Percentiles rank a stretch among this genome's conserved stretches.
phyloP scores from a whole-genome alignment of 2,797 vertebrate genomes.

The Esox lucius region DNA sequence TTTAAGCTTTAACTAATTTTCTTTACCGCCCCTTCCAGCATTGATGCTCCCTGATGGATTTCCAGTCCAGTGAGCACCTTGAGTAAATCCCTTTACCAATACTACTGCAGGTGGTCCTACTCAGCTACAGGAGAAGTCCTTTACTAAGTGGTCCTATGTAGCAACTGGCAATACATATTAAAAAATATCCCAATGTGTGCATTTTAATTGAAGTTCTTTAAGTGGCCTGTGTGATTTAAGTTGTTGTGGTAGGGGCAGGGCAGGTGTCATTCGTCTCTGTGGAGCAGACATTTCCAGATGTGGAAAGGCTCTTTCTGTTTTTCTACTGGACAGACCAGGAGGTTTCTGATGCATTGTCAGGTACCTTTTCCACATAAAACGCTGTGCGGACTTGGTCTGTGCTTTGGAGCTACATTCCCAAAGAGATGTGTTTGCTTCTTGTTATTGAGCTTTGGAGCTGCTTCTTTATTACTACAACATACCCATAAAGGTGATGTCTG shows the following conservation, averaged over 20 bases:
- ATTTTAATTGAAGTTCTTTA: conserved; percentile 33
- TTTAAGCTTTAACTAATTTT: conserved; percentile 42
- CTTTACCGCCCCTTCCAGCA: not conserved
- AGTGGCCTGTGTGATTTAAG: conserved; percentile 33
- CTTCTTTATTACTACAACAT: no score
- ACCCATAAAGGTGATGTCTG: no score
- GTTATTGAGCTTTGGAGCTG: no score
- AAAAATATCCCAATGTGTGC: not conserved
- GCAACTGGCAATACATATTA: no score
- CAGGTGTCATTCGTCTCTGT: not conserved
- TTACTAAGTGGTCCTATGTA: no score
- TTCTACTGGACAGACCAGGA: not conserved
- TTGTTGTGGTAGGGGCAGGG: not conserved
- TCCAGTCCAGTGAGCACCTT: not conserved
- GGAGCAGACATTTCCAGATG: not conserved
- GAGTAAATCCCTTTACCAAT: not conserved
- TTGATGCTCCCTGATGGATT: not conserved
- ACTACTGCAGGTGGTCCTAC: not conserved
- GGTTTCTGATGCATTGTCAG: not conserved
- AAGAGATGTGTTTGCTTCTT: not conserved
- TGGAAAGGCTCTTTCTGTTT: not conserved
- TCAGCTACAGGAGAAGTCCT: not conserved
- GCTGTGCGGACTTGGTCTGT: no score
- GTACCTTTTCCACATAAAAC: no score
- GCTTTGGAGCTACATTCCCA: not conserved